Evolutionary conservation across 2,888 invertebrate species (phyloP).

Genomic region (Dolichomitus sp.): DNA sequence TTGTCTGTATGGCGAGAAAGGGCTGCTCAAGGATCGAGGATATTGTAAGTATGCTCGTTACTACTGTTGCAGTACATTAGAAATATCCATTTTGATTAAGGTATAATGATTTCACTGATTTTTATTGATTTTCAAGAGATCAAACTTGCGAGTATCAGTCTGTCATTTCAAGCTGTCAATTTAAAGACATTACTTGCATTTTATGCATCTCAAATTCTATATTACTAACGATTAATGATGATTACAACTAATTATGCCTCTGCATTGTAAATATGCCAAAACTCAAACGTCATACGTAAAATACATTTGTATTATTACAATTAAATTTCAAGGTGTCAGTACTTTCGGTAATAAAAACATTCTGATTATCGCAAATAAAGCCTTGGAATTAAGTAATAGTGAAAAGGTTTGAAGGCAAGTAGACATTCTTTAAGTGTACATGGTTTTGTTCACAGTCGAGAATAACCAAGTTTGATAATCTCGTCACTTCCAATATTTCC

Average conservation of each 20-base stretch:
- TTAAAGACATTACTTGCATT: not conserved
- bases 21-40: constrained; percentile 84
- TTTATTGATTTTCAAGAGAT: not conserved
- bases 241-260: not conserved
- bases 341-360: not conserved
- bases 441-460: not conserved
- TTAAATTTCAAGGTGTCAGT: not conserved
- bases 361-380: not conserved
- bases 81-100: not conserved
- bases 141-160: not conserved
- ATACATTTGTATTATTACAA: not conserved
- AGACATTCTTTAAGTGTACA: not conserved
- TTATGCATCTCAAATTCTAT: not conserved
- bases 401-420: not conserved
- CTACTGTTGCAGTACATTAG: not conserved
- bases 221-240: not conserved
- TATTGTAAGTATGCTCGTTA: constrained; percentile 79
- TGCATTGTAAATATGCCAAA: not conserved
- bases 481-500: not conserved
- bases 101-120: not conserved
- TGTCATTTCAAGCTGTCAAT: not conserved
- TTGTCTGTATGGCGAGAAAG: constrained; percentile 82
- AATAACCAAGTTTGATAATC: not conserved
- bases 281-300: not conserved
- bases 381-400: not conserved